These are phyloP conservation scores for Naso thynnoides DNA, from an alignment of 2,797 vertebrate genomes.

Conservation along the genomic window DNA sequence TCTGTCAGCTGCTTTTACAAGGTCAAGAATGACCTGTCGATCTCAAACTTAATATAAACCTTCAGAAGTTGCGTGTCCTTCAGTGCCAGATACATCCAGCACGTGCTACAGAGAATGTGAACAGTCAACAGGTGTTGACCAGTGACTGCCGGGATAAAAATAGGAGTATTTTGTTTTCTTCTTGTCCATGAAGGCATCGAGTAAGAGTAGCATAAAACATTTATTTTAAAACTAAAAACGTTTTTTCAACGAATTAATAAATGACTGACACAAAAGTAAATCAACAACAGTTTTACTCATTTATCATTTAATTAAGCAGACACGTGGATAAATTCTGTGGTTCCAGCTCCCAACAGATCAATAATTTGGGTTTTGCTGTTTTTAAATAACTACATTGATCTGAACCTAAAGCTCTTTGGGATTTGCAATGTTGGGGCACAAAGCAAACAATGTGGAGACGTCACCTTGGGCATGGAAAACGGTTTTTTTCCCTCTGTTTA, in stretches of 20 bases:
- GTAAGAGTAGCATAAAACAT: not conserved
- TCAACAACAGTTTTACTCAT: not conserved
- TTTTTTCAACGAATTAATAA: not conserved
- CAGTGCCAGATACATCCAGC: not conserved
- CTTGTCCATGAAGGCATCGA: not conserved
- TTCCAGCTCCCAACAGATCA: not conserved
- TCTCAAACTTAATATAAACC: slow-evolving; percentile 9
- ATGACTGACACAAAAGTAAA: not conserved
- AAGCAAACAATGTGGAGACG: not conserved
- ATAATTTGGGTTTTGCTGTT: no score
- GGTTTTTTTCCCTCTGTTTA: not conserved
- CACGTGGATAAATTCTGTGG: not conserved
- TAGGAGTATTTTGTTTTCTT: not conserved
- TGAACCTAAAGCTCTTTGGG: not conserved
- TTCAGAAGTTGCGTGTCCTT: not conserved
- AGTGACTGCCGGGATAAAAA: slow-evolving; percentile 11
- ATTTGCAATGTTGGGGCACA: not conserved
- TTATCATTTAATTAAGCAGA: not conserved
- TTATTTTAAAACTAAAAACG: not conserved
- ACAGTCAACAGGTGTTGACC: slow-evolving; percentile 30
- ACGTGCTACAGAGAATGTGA: not conserved
- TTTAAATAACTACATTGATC: no score
- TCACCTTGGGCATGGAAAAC: not conserved
- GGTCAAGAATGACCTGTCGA: not conserved
- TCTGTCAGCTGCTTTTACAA: not conserved